Percentiles rank a stretch among this genome's conserved stretches.
Conservation (phyloP, 2,797 vertebrate species). For the Cryptoprocta ferox region DNA sequence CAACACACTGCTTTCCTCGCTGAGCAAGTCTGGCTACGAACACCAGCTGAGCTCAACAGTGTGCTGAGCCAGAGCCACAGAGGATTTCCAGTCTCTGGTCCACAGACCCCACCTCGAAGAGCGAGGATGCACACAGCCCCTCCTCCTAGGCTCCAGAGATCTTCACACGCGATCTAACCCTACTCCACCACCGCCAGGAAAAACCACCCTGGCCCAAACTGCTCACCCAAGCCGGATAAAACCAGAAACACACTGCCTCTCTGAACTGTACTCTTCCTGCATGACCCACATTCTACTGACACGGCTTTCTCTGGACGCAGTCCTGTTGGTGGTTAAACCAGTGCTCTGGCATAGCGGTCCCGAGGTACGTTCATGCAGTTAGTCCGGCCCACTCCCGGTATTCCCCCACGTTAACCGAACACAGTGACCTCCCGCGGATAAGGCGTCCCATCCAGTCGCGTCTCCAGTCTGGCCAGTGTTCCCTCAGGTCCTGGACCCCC, state of each 20-base stretch:
- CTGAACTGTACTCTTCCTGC: not conserved
- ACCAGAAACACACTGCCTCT: not conserved
- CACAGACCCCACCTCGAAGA: not conserved
- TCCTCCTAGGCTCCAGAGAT: not conserved
- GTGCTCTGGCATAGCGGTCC: not conserved
- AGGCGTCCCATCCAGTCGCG: not conserved
- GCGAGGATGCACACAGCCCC: not conserved
- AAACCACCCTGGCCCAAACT: no score
- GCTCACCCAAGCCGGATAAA: not conserved
- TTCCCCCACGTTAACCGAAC: not conserved
- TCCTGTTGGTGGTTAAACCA: not conserved
- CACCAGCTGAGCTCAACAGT: not conserved
- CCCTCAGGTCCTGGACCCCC: not conserved
- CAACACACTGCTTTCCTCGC: not conserved
- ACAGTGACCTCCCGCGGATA: not conserved
- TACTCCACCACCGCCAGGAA: not conserved
- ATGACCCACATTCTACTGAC: not conserved
- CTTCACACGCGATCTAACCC: not conserved
- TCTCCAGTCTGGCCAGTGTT: not conserved
- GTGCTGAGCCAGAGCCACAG: not conserved
- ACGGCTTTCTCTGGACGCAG: not conserved
- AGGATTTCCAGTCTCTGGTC: not conserved
- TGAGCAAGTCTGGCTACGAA: not conserved
- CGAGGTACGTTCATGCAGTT: fast-evolving
- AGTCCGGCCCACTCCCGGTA: no score